These are phyloP conservation scores for Panthera leo DNA, from an alignment of 2,113 vertebrate species.

Conservation along the genomic window DNA sequence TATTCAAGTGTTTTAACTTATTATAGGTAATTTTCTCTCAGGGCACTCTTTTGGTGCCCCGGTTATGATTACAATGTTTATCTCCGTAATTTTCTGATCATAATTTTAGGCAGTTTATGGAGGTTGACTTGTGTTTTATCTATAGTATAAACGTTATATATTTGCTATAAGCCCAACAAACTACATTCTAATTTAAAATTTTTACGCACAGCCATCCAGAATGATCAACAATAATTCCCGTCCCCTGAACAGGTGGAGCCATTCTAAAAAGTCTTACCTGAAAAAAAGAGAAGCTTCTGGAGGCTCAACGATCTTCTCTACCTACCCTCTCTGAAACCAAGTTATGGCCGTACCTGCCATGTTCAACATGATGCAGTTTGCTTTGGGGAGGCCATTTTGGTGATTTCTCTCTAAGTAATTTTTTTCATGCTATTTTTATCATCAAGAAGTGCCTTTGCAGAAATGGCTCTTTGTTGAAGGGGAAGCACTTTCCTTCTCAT, in stretches of 20 bases:
- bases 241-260: neutral
- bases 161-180: slow-evolving; percentile 17
- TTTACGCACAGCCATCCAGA: slow-evolving; percentile 1
- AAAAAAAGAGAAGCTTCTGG: neutral
- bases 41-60: neutral
- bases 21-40: neutral
- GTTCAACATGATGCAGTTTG: neutral
- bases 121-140: slow-evolving; percentile 18
- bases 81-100: neutral
- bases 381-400: neutral
- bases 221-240: slow-evolving; percentile 25
- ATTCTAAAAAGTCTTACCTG: neutral
- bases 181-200: slow-evolving; percentile 31
- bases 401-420: neutral
- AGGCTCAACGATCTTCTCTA: neutral
- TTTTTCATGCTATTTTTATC: neutral
- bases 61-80: slow-evolving; percentile 35
- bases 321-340: neutral
- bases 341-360: neutral
- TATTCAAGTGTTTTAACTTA: neutral
- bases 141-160: slow-evolving; percentile 14
- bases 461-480: neutral
- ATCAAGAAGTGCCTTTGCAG: neutral
- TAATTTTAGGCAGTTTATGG: slow-evolving; percentile 14
- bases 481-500: neutral